Conservation (phyloP, 2,888 invertebrate genomes). For the Drosophila neonasuta region DNA sequence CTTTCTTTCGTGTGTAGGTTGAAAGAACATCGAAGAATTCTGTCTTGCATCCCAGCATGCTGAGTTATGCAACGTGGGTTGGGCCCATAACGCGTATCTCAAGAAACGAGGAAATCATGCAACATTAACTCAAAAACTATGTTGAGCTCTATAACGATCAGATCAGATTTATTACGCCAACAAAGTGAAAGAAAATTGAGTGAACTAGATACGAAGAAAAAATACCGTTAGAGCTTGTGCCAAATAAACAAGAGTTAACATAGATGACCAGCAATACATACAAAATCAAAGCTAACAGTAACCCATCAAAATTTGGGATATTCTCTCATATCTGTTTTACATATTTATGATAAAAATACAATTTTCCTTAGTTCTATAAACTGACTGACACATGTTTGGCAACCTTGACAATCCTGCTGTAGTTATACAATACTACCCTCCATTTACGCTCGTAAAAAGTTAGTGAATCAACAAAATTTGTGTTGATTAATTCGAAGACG, state of each 20-base stretch:
- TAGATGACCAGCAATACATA: slow-evolving; percentile 62
- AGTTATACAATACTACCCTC: slow-evolving; percentile 4
- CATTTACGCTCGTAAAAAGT: slow-evolving; percentile 1
- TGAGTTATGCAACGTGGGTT: slow-evolving; percentile 18
- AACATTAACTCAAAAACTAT: slow-evolving; percentile 43
- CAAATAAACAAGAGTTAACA: slow-evolving; percentile 51
- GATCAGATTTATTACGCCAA: slow-evolving; percentile 62
- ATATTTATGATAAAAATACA: too few relatives aligned
- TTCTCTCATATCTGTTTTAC: neutral
- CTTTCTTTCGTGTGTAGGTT: slow-evolving; percentile 32
- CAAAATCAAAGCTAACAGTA: slow-evolving; percentile 16
- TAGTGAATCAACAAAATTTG: slow-evolving; percentile 28
- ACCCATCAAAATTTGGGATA: neutral
- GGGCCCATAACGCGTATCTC: slow-evolving; percentile 14
- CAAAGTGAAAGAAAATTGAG: slow-evolving; percentile 68
- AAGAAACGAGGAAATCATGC: slow-evolving; percentile 46
- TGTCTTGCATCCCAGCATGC: slow-evolving; percentile 31
- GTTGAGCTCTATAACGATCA: slow-evolving; percentile 63
- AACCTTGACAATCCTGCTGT: slow-evolving; percentile 8
- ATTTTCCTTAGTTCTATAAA: neutral
- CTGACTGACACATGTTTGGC: neutral
- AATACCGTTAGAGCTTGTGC: slow-evolving; percentile 57
- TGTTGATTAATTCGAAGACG: slow-evolving; percentile 38
- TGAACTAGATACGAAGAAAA: slow-evolving; percentile 48
- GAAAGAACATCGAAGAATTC: neutral